Conservation (phyloP, 2,888 invertebrate genomes). For the Melanostoma scalare region DNA sequence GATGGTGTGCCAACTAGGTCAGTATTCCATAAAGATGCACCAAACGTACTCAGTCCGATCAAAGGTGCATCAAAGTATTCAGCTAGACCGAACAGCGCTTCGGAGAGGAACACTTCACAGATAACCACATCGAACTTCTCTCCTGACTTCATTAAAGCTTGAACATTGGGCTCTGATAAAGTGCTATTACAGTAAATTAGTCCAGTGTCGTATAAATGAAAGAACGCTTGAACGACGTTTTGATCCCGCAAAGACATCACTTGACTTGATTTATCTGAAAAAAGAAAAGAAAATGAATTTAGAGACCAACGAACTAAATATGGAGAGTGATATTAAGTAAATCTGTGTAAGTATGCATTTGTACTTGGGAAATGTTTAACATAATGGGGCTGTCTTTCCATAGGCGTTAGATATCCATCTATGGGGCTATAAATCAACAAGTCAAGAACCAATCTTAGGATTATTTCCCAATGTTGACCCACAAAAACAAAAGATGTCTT, state of each 20-base stretch:
- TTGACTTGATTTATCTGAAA: background rate
- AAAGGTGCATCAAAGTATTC: conserved; percentile 79
- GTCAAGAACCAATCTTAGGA: no score
- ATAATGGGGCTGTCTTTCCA: no score
- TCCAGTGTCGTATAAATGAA: conserved; percentile 75
- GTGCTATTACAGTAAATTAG: conserved; percentile 74
- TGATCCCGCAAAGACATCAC: background rate
- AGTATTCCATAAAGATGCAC: conserved; percentile 78
- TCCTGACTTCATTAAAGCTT: conserved; percentile 77
- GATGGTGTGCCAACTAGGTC: conserved; percentile 79
- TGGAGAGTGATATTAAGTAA: no score
- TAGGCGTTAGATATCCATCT: no score
- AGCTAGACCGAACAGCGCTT: conserved; percentile 79
- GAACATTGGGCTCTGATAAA: conserved; percentile 74
- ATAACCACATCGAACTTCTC: conserved; percentile 81
- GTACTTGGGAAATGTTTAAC: no score
- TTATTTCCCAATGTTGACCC: no score
- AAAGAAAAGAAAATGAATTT: background rate
- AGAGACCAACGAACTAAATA: no score
- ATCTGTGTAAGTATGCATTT: no score
- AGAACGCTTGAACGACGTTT: background rate
- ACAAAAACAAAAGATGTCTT: no score
- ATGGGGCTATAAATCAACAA: no score
- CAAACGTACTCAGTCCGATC: conserved; percentile 78
- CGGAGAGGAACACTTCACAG: conserved; percentile 80